Evolutionary conservation across 1,140 invertebrate species (phyloP).

Genomic region (Zaprionus africanus): DNA sequence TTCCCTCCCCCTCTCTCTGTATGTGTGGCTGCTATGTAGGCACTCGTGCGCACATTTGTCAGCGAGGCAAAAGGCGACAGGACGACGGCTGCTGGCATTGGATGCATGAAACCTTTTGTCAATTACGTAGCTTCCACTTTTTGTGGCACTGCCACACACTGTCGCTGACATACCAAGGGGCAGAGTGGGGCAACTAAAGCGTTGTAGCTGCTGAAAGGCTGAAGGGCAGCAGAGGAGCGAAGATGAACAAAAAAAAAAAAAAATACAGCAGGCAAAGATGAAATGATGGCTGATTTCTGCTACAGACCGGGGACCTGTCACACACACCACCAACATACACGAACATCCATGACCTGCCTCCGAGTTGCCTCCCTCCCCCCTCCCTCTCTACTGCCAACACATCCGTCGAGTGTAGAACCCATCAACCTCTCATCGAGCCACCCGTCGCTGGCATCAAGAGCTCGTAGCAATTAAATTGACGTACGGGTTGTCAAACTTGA

Average conservation of each 20-base stretch:
- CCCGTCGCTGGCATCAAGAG: slow-evolving; percentile 49
- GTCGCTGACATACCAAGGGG: slow-evolving; percentile 42
- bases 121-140: slow-evolving; percentile 60
- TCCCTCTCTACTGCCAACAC: no score
- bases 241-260: slow-evolving; percentile 55
- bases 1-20: neutral
- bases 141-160: slow-evolving; percentile 39
- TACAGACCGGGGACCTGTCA: slow-evolving; percentile 19
- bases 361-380: slow-evolving; percentile 8
- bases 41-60: slow-evolving; percentile 60
- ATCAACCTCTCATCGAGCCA: neutral
- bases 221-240: slow-evolving; percentile 10
- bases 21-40: slow-evolving; percentile 26
- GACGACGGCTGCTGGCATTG: slow-evolving; percentile 55
- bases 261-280: slow-evolving; percentile 66
- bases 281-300: slow-evolving; percentile 78
- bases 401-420: neutral
- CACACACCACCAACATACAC: neutral
- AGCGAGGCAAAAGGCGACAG: slow-evolving; percentile 30
- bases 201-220: slow-evolving; percentile 9
- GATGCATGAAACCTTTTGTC: slow-evolving; percentile 81
- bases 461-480: slow-evolving; percentile 78
- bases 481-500: slow-evolving; percentile 71
- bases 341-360: neutral
- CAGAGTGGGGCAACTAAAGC: neutral